Base-by-base conservation (phyloP, 2,888 invertebrate species). In the Microplitis manilae region DNA sequence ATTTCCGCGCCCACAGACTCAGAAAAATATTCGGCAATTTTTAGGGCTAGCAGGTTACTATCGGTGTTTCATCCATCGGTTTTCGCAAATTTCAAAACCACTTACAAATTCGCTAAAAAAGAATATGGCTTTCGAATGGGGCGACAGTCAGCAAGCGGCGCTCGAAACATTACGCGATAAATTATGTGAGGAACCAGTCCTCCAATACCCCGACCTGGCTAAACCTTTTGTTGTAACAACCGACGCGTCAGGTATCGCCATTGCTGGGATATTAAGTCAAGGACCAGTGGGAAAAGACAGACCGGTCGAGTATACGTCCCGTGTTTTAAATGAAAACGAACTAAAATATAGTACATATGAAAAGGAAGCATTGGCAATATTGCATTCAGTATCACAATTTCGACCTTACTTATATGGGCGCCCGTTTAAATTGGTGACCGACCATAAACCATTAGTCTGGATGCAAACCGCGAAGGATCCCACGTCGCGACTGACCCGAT, bases 281-380 rank as follows among this genome's bases (percentile, higher is more conserved):
- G 62, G 62, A n/a, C 62, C 62, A 8, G 5, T 62, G 7, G 62
- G 62, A 4, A 62, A 62, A n/a, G 62, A 17, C 6, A 8, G 17
- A 0, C 17, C 62, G 0, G 8, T 62, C 8, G 62, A 15, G 1
- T 62, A 62, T 6, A 62, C 62, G 2, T 62, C 62, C 0, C 13
- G 62, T 2, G 62, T 62, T 6, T 17, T 17, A 62, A 17, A 17
- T 7, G 62, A 17, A n/a, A 17, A 62, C 1, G 17, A 62, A 13
- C 50, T 9, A 4, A 50, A 50, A 1, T 50, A 50, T 4, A 50
- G 50, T 4, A 50, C 50, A 9, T 50, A 77, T 9, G 81, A 82
- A 67, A 80, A 82, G 8, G 77, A 81, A 73, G 76, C 76, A 0
- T 15, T 80, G 1, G 81, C 77, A 0, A 75, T 82, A 2, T 60